Base-by-base conservation (phyloP, 2,888 invertebrate genomes). In the Nomada hirtipes region DNA sequence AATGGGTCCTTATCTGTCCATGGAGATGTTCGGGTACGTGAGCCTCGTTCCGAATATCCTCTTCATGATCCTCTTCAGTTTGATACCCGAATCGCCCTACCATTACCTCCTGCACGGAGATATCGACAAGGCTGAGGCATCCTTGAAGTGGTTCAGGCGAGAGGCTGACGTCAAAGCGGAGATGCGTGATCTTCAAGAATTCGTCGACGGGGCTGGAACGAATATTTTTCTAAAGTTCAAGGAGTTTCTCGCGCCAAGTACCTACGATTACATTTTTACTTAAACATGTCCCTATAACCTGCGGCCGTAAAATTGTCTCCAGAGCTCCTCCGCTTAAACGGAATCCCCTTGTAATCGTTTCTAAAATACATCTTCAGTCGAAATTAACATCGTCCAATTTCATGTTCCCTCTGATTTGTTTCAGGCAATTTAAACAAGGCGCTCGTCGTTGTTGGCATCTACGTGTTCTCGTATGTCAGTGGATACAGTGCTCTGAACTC, bases 381-480 rank as follows among this genome's bases (percentile, higher is more conserved):
- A n/a, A 69, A 69, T 26, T 59, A 57, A 18, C 44, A 20, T n/a
- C 23, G 42, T 47, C n/a, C n/a, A 59, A 36, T 0, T 60, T 36
- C 3, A 61, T 57, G 26, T 53, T 60, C 29, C 47, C 42, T 47
- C 29, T 29, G 11, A 29, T 26, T 59, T 55, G 10, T 83, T 85
- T 53, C 83, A 91, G 92, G 92, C 4, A 93, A 95, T 76, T 92
- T 94, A 10, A 93, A 91, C 42, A 94, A 94, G 2, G 91, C 94
- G 71, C 89, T 94, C 0, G 88, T 94, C 9, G 92, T 94, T 57
- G 93, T 92, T 15, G 89, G 92, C 0, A 91, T 95, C n/a, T 95
- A 95, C 92, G 78, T 94, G 2, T 95, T 95, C 79, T 94, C 95
- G 72, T 95, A 95, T 85, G 92, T 94, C 18, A 93, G 92, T 44